Evolutionary conservation across 2,888 invertebrate genomes (phyloP).

Genomic region (Plutella xylostella): DNA sequence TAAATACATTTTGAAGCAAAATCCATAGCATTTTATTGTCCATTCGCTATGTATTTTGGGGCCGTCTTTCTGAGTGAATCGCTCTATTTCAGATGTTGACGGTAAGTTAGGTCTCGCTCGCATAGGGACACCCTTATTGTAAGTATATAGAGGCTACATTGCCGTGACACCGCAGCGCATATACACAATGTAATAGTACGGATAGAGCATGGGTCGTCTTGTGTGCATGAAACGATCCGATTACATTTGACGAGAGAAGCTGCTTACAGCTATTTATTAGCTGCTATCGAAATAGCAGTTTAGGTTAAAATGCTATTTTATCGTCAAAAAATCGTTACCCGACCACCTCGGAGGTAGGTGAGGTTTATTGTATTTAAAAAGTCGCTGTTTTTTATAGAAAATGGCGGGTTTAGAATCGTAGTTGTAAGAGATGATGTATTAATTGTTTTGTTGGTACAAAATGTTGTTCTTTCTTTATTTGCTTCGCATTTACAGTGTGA

Average conservation of each 20-base stretch:
- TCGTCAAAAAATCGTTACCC: conserved; percentile 16
- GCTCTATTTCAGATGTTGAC: conserved; percentile 69
- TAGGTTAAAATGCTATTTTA: too few species aligned
- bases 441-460: conserved; percentile 47
- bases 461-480: conserved; percentile 49
- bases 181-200: conserved; percentile 9
- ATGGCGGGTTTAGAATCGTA: conserved; percentile 36
- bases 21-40: conserved; percentile 57
- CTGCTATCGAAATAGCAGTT: neutral
- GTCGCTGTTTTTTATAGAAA: conserved; percentile 58
- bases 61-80: conserved; percentile 54
- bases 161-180: neutral
- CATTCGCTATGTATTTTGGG: conserved; percentile 49
- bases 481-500: conserved; percentile 67
- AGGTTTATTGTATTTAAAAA: conserved; percentile 22
- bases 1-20: conserved; percentile 56
- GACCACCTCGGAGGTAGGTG: conserved; percentile 31
- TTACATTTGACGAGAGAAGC: neutral
- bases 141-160: conserved; percentile 26
- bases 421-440: conserved; percentile 11
- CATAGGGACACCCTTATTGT: conserved; percentile 38
- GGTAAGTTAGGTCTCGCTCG: conserved; percentile 63
- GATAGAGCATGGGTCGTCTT: conserved; percentile 22
- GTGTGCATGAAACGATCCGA: neutral
- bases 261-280: too few species aligned